A percentile compares a stretch with the other conserved stretches of the same genome.
phyloP scores from a whole-genome alignment of 2,797 vertebrate genomes.

The Mus caroli region DNA sequence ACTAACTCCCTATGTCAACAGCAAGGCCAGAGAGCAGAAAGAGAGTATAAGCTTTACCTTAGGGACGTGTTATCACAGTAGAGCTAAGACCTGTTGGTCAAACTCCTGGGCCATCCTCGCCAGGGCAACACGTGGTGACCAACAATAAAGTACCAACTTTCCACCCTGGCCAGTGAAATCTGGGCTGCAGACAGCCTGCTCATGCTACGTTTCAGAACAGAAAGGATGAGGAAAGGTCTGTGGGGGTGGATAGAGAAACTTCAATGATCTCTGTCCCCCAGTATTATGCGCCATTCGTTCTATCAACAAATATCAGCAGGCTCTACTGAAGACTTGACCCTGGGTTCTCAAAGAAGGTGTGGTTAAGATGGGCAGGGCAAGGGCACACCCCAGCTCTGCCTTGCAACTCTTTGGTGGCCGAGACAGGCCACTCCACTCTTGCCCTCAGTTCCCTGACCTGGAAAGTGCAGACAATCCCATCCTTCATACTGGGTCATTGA shows the following conservation, averaged over 20 bases:
- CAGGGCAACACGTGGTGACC: neutral
- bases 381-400: neutral
- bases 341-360: neutral
- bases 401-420: neutral
- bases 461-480: neutral
- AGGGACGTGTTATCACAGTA: neutral
- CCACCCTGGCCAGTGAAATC: neutral
- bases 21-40: neutral
- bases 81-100: neutral
- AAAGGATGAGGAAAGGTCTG: neutral
- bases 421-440: neutral
- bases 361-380: neutral
- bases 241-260: neutral
- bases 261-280: neutral
- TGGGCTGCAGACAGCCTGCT: neutral
- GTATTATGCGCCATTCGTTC: fast-evolving
- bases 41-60: fast-evolving
- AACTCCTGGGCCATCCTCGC: neutral
- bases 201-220: neutral
- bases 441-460: slow-evolving; percentile 50
- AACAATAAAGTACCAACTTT: neutral
- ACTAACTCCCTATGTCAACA: neutral
- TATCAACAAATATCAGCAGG: neutral
- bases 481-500: neutral
- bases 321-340: neutral